Conservation (phyloP, 2,113 vertebrate species). For the Corydoras sp. region DNA sequence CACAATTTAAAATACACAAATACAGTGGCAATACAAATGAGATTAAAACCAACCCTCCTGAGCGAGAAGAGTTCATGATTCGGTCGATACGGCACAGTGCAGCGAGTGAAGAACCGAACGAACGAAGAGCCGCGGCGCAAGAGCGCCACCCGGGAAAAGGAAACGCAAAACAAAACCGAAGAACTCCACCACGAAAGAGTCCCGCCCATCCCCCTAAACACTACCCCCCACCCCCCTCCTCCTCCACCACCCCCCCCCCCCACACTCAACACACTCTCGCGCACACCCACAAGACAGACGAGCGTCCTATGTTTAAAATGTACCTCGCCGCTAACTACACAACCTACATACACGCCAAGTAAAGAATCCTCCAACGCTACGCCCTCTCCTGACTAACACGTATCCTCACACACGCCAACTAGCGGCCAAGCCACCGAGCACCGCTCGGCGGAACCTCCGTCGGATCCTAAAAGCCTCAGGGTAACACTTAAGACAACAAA, state of each 20-base stretch:
- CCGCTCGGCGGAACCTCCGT: too few species aligned
- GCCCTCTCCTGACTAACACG: constrained; percentile 3
- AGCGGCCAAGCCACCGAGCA: constrained; percentile 9
- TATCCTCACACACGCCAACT: constrained; percentile 42
- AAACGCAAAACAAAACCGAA: background rate
- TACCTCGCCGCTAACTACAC: constrained; percentile 47
- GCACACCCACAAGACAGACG: constrained; percentile 11
- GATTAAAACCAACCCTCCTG: constrained; percentile 52
- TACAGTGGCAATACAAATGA: constrained; percentile 82
- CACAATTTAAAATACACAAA: constrained; percentile 86
- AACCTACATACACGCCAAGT: constrained; percentile 56
- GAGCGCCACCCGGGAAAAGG: background rate
- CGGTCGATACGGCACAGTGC: constrained; percentile 61
- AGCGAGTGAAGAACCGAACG: constrained; percentile 46
- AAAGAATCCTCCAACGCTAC: constrained; percentile 50
- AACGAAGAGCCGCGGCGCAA: constrained; percentile 27
- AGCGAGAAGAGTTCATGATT: constrained; percentile 58
- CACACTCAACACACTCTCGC: constrained; percentile 31
- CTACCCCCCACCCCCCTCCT: constrained; percentile 23
- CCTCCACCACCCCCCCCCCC: background rate
- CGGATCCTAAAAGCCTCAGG: too few species aligned
- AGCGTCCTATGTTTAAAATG: constrained; percentile 2
- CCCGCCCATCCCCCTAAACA: constrained; percentile 45
- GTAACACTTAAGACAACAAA: background rate
- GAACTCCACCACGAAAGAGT: constrained; percentile 41